Base-by-base conservation (phyloP, 2,888 invertebrate species). In the Noctua comes region DNA sequence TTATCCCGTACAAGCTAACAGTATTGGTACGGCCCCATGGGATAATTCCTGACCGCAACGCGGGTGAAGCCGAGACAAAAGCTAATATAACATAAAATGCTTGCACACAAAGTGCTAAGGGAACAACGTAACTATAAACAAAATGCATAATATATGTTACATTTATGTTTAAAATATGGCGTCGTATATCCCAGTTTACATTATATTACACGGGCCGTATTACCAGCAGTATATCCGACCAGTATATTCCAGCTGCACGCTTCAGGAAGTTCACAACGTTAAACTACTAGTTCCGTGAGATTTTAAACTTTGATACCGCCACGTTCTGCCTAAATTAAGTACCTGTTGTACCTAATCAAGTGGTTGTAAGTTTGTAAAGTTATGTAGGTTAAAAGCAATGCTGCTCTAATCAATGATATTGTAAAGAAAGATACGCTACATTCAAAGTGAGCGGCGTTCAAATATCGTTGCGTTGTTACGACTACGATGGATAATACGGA, bases 341-440 rank as follows among this genome's bases (percentile, higher is more conserved):
- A 85, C 84, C 77, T 85, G 84, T 85, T 86, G 77, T 80, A 54
- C 68, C 43, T 57, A 51, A 77, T 68, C 77, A 80, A 83, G n/a
- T 82, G 68, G 69, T 48, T 72, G n/a, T 70, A 51, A 54, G 51
- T 68, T 76, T 66, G 51, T 71, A 46, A 68, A 80, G 31, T 66
- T 79, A 78, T 68, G 84, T 74, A 64, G 40, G n/a, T 31, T 78
- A 76, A 73, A 77, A 65, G 43, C 16, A 65, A 82, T 66, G 2
- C 16, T 54, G 66, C 57, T 2, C 4, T 36, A 64, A 36, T 11
- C 43, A 36, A 36, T 36, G 36, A 36, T 36, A 36, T 36, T 36
- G 5, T 36, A 36, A 36, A 36, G 4, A 36, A 36, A 36, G 5
- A 5, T 36, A 36, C 36, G 4, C 36, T 36, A 36, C 36, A 0